Evolutionary conservation across 2,797 vertebrate species (phyloP).

Genomic region (Mallotus villosus): DNA sequence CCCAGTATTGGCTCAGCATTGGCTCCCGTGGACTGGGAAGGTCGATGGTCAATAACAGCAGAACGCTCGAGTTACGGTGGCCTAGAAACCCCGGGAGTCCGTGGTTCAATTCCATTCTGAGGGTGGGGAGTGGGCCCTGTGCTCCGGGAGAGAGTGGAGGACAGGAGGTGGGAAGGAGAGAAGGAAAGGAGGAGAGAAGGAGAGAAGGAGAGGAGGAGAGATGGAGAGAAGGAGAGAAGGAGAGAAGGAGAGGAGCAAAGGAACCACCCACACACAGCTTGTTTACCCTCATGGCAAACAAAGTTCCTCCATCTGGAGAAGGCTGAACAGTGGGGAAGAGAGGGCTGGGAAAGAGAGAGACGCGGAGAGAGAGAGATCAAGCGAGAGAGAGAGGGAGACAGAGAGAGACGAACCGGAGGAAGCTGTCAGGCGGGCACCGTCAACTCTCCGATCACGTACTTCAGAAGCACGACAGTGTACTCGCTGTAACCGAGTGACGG

Average conservation of each 20-base stretch:
- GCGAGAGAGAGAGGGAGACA: not conserved
- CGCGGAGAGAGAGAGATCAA: not conserved
- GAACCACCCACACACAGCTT: slow-evolving; percentile 47
- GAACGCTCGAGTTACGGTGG: no score
- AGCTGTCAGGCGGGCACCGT: no score
- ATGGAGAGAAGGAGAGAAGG: slow-evolving; percentile 5
- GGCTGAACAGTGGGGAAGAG: slow-evolving; percentile 29
- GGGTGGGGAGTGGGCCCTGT: no score
- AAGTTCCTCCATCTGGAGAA: slow-evolving; percentile 46
- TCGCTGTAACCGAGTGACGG: no score
- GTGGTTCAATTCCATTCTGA: no score
- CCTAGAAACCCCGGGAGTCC: no score
- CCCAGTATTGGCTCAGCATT: no score
- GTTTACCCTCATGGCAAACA: slow-evolving; percentile 66
- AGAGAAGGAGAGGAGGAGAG: not conserved
- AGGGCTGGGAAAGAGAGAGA: slow-evolving; percentile 8
- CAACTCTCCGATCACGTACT: no score
- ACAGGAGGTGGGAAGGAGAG: not conserved
- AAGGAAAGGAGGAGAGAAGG: not conserved
- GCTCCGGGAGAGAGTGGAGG: not conserved
- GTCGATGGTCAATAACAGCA: no score
- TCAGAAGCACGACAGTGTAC: no score
- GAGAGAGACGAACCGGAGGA: not conserved
- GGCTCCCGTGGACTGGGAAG: no score
- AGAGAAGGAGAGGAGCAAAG: not conserved